These are phyloP conservation scores for Ictidomys tridecemlineatus DNA, from an alignment of 2,113 vertebrate genomes.

Conservation along the genomic window DNA sequence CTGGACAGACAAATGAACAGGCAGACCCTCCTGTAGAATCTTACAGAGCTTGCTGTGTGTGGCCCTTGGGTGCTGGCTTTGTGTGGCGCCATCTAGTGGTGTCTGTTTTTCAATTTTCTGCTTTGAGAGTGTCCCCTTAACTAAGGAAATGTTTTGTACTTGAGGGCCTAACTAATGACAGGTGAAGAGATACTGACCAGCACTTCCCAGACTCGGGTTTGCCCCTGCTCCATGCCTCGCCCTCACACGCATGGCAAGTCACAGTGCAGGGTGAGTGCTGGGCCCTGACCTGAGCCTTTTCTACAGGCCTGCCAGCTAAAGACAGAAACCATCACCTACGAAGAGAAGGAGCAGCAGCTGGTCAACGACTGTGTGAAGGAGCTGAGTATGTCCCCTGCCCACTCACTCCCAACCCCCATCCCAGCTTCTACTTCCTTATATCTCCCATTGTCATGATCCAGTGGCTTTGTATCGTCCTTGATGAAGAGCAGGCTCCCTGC, in stretches of 20 bases:
- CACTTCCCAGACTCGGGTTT: neutral
- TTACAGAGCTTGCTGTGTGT: neutral
- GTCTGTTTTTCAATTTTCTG: neutral
- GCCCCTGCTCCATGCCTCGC: neutral
- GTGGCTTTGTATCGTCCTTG: neutral
- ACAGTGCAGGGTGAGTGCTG: conserved; percentile 6
- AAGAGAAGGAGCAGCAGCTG: conserved; percentile 98
- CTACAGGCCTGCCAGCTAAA: conserved; percentile 96
- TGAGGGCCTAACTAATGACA: neutral
- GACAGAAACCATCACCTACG: conserved; percentile 97
- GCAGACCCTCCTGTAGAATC: accelerated
- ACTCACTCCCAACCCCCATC: accelerated
- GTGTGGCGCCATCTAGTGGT: neutral
- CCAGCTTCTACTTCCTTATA: accelerated
- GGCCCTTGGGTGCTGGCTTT: too few species aligned
- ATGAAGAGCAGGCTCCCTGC: neutral
- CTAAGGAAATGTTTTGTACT: neutral
- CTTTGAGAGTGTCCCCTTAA: too few species aligned
- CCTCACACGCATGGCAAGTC: neutral
- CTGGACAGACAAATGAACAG: neutral
- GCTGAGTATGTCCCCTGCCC: conserved; percentile 91
- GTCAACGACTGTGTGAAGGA: conserved; percentile 99
- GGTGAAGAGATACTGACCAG: neutral
- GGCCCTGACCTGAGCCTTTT: conserved; percentile 73
- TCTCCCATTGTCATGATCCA: accelerated